These are phyloP conservation scores for Phoxinus dragarum DNA, from an alignment of 2,797 vertebrate species.

Conservation along the genomic window DNA sequence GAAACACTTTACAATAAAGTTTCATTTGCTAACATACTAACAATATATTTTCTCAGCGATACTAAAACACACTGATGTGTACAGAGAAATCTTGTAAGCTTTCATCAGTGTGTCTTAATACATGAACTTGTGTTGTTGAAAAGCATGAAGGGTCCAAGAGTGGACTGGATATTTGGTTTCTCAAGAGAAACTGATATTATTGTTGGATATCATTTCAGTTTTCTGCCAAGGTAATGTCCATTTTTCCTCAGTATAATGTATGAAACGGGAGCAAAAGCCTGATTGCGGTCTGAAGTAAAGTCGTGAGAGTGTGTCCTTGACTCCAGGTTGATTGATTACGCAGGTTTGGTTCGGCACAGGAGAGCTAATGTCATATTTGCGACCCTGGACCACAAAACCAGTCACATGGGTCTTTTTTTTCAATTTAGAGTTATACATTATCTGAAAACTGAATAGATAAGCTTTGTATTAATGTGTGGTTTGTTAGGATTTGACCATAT, in stretches of 20 bases:
- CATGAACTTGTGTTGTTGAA: background rate
- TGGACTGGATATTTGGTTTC: background rate
- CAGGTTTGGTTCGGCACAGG: background rate
- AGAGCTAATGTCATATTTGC: background rate
- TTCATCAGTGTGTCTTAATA: no score
- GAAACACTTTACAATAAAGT: no score
- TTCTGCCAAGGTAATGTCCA: background rate
- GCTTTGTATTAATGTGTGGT: no score
- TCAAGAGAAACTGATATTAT: background rate
- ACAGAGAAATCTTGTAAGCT: background rate
- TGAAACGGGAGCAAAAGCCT: background rate
- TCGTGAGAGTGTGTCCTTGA: background rate
- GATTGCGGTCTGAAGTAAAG: background rate
- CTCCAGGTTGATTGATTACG: background rate
- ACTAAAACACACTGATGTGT: no score
- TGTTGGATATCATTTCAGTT: slow-evolving; percentile 7
- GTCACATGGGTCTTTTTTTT: no score
- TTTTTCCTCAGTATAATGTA: background rate
- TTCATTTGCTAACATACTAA: background rate
- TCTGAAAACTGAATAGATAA: no score
- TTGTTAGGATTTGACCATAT: no score
- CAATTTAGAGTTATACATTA: no score
- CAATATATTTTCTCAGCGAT: no score
- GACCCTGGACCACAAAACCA: no score
- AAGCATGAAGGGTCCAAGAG: background rate